These are phyloP conservation scores for Eleginops maclovinus DNA, from an alignment of 2,113 vertebrate species.

Conservation along the genomic window DNA sequence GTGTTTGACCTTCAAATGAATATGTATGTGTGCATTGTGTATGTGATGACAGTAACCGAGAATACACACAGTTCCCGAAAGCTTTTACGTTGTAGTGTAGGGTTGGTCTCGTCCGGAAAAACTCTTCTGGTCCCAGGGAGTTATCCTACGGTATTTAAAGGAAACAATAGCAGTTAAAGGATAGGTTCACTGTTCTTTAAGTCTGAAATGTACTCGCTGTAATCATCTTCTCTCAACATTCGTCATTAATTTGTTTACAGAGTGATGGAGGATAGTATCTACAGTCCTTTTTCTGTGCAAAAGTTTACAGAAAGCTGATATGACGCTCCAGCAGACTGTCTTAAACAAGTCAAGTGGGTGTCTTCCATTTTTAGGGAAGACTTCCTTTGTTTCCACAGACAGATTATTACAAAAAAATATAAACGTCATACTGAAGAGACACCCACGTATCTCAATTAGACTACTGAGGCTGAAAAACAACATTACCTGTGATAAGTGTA, in stretches of 20 bases:
- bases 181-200: background rate
- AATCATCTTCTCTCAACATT: background rate
- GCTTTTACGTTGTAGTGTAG: conserved; percentile 4
- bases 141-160: background rate
- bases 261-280: background rate
- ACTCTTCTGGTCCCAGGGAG: conserved; percentile 2
- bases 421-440: background rate
- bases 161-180: background rate
- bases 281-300: background rate
- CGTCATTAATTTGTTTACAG: background rate
- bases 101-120: conserved; percentile 4
- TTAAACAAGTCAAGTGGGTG: background rate
- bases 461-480: background rate
- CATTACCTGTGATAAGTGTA: background rate
- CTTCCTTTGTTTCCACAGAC: background rate
- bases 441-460: too few relatives aligned
- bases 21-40: background rate
- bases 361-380: background rate
- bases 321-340: background rate
- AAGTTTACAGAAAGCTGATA: background rate
- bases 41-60: conserved; percentile 14
- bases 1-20: background rate
- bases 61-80: background rate
- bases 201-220: background rate
- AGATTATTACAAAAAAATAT: background rate